Percentiles rank a stretch among this genome's conserved stretches.
Conservation (phyloP, 2,888 invertebrate species). For the Macrophya alboannulata region DNA sequence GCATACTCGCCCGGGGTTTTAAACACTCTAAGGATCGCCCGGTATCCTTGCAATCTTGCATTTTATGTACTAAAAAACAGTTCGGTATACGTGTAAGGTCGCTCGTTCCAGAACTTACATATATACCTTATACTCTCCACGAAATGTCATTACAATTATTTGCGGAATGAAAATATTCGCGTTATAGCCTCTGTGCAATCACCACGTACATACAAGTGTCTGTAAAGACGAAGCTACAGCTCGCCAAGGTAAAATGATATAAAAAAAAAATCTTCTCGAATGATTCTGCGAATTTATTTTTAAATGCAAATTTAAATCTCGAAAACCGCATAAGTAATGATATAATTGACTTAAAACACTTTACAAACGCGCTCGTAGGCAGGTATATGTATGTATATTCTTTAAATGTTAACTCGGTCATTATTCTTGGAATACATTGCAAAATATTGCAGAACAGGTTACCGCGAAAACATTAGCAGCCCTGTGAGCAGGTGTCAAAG, state of each 20-base stretch:
- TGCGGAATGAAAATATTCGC: neutral
- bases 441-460: constrained; percentile 42
- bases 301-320: neutral
- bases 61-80: constrained; percentile 1
- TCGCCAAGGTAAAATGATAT: neutral
- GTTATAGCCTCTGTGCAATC: neutral
- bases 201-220: neutral
- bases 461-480: neutral
- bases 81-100: neutral
- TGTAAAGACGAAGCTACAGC: neutral
- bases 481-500: constrained; percentile 35
- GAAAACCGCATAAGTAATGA: neutral
- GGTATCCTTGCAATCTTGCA: constrained; percentile 24
- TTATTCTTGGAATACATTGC: constrained; percentile 38
- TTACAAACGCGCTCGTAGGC: neutral
- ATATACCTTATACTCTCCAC: neutral
- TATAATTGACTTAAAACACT: neutral
- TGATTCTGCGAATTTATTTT: constrained; percentile 28
- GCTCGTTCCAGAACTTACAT: constrained; percentile 5
- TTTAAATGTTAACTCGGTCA: constrained; percentile 23
- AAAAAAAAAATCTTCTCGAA: constrained; percentile 4
- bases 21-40: constrained; percentile 7
- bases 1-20: neutral
- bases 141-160: constrained; percentile 33
- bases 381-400: neutral